These are phyloP conservation scores for Galeruca laticollis DNA, from an alignment of 2,888 invertebrate species.

Conservation along the genomic window DNA sequence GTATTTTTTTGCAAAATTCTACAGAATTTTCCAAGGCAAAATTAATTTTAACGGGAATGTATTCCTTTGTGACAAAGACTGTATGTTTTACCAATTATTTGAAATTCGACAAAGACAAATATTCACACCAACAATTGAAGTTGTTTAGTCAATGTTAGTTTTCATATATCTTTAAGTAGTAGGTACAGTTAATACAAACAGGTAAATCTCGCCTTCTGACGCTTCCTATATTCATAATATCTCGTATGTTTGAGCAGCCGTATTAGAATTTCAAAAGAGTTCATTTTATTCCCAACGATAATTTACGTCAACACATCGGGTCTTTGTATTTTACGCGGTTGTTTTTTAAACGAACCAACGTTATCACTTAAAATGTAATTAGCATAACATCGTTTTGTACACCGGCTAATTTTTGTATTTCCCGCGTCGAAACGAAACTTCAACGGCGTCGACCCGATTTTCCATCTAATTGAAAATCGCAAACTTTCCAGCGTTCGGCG, in stretches of 20 bases:
- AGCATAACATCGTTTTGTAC: no score
- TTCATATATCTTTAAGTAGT: background rate
- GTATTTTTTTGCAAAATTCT: no score
- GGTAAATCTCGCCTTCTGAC: background rate
- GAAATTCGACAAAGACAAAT: background rate
- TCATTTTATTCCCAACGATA: background rate
- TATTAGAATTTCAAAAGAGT: background rate
- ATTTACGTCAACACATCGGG: background rate
- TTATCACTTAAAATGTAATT: no score
- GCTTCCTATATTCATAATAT: background rate
- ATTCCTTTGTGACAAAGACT: no score
- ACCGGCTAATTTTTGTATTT: no score
- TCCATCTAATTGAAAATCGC: background rate
- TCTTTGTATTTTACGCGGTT: background rate
- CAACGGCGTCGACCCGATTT: background rate
- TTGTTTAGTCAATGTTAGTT: background rate
- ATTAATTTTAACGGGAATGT: no score
- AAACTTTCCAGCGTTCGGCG: slow-evolving; percentile 1
- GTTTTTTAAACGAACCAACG: background rate
- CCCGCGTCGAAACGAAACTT: no score
- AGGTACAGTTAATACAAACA: background rate
- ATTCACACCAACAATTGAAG: background rate
- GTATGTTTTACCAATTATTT: background rate
- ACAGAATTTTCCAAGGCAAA: no score
- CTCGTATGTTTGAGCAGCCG: background rate